phyloP scores from a whole-genome alignment of 2,888 invertebrate genomes.

The Sipunculus nudus region DNA sequence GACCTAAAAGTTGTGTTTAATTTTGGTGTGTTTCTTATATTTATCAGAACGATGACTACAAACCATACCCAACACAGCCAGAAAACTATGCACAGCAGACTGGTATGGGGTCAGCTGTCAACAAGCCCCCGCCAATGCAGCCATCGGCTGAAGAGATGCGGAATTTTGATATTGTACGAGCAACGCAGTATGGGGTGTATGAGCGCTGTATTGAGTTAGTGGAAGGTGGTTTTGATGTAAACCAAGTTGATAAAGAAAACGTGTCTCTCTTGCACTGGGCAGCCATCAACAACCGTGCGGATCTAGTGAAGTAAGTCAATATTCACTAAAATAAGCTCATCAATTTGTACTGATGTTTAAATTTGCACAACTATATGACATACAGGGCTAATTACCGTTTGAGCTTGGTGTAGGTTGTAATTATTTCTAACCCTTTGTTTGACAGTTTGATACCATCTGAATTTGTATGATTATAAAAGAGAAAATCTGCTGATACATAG shows the following conservation, averaged over 20 bases:
- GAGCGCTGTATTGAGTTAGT: constrained; percentile 77
- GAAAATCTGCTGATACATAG: no score
- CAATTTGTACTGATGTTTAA: no score
- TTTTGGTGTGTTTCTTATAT: no score
- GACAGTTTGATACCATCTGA: no score
- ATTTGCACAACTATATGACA: no score
- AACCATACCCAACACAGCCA: neutral
- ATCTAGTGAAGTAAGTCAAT: constrained; percentile 81
- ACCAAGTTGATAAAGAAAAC: constrained; percentile 92
- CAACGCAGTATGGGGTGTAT: constrained; percentile 92
- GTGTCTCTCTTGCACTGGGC: constrained; percentile 99
- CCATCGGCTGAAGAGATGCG: constrained; percentile 48
- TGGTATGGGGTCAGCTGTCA: neutral
- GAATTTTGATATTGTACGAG: constrained; percentile 60
- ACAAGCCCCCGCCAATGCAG: constrained; percentile 9
- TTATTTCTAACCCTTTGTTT: no score
- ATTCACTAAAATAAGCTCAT: no score
- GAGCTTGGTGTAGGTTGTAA: no score
- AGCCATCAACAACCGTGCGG: constrained; percentile 94
- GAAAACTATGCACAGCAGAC: neutral
- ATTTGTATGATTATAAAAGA: no score
- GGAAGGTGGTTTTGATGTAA: constrained; percentile 88
- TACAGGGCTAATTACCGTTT: no score
- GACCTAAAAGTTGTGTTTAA: no score
- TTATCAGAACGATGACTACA: no score